Evolutionary conservation across 2,113 vertebrate species (phyloP).

Genomic region (Corythoichthys intestinalis): DNA sequence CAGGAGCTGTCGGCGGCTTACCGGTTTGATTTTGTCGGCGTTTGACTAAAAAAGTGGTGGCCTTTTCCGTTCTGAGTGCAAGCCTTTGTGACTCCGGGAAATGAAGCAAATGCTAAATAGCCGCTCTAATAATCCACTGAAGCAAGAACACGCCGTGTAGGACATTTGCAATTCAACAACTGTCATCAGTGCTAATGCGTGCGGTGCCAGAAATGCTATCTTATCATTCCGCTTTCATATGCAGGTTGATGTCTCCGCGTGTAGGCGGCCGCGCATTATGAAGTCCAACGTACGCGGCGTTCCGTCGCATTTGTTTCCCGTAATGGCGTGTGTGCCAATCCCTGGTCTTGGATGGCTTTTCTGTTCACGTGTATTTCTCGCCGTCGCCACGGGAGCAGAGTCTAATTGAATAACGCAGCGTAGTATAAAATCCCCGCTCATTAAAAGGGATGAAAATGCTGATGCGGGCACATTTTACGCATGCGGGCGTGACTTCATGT

Average conservation of each 20-base stretch:
- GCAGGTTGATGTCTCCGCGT: conserved; percentile 17
- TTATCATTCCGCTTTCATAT: conserved; percentile 44
- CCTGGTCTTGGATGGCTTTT: not conserved
- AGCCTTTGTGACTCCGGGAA: conserved; percentile 12
- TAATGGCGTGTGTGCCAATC: not conserved
- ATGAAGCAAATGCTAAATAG: conserved; percentile 46
- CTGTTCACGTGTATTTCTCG: conserved; percentile 22
- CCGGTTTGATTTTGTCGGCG: no score
- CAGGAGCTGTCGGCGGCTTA: no score
- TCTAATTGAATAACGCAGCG: conserved; percentile 66
- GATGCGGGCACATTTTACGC: conserved; percentile 57
- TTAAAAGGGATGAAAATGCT: conserved; percentile 68
- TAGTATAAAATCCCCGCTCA: conserved; percentile 51
- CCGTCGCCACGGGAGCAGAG: conserved; percentile 37
- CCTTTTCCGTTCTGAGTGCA: conserved; percentile 7
- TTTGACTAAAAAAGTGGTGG: not conserved
- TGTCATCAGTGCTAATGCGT: conserved; percentile 44
- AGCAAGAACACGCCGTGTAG: conserved; percentile 23
- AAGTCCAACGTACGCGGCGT: conserved; percentile 24
- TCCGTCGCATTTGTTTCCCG: conserved; percentile 4
- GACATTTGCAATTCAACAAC: conserved; percentile 58
- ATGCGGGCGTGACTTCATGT: conserved; percentile 52
- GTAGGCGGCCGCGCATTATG: conserved; percentile 34
- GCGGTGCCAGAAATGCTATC: conserved; percentile 36
- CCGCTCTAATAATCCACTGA: conserved; percentile 41